phyloP scores from a whole-genome alignment of 2,888 invertebrate species.

The Merodon equestris region DNA sequence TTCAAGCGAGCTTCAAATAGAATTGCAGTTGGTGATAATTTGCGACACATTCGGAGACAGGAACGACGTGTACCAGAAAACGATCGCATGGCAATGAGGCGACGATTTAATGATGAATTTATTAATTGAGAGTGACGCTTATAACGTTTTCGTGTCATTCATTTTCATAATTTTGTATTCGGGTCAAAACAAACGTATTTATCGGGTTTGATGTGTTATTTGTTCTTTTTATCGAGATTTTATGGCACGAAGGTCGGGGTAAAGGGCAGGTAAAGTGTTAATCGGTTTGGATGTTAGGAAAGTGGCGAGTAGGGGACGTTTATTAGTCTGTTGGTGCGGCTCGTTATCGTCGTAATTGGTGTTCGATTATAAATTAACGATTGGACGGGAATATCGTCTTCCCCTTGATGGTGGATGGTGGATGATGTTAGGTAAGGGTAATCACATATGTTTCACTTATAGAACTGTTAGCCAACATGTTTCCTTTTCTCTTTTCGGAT shows the following conservation, averaged over 20 bases:
- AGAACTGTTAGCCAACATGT: too few relatives aligned
- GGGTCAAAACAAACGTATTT: slow-evolving; percentile 47
- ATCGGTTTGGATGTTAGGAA: slow-evolving; percentile 5
- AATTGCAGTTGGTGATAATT: neutral
- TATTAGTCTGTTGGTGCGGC: too few relatives aligned
- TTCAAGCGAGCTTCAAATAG: neutral
- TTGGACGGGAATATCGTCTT: too few relatives aligned
- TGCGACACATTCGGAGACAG: neutral
- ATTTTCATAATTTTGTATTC: slow-evolving; percentile 25
- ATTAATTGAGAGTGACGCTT: slow-evolving; percentile 31
- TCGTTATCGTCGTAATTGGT: too few relatives aligned
- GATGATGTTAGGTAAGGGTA: too few relatives aligned
- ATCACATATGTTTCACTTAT: too few relatives aligned
- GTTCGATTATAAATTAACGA: too few relatives aligned
- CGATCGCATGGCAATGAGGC: neutral
- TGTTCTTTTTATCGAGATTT: slow-evolving; percentile 11
- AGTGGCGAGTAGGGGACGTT: too few relatives aligned
- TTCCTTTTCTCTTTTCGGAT: too few relatives aligned
- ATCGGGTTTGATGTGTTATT: slow-evolving; percentile 15
- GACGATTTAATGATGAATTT: slow-evolving; percentile 26
- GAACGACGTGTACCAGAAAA: neutral
- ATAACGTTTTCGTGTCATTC: slow-evolving; percentile 21
- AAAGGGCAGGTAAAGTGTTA: too few relatives aligned
- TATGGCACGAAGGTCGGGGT: neutral
- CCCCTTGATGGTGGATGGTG: too few relatives aligned